Evolutionary conservation across 2,113 vertebrate species (phyloP).

Genomic region (Otis tarda): DNA sequence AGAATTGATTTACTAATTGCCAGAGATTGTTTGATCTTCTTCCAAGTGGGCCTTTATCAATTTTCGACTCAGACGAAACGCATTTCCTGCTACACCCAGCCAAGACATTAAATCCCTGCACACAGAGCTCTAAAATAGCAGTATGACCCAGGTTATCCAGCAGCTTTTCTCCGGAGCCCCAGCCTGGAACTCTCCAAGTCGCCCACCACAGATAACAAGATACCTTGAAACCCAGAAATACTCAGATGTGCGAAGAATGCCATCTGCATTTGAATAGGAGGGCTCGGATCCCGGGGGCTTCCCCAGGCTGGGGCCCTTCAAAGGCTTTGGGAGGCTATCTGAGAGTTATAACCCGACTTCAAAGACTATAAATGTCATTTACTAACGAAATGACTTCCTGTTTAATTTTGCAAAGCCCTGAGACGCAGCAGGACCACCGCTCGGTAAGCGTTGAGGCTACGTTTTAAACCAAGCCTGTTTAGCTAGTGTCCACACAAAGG

Average conservation of each 20-base stretch:
- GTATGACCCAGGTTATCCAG: neutral
- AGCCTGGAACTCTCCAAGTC: neutral
- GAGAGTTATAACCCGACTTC: neutral
- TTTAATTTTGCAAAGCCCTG: neutral
- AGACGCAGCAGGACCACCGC: neutral
- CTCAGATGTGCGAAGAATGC: neutral
- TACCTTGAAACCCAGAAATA: neutral
- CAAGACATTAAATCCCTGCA: neutral
- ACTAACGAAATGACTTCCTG: neutral
- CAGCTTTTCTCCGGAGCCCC: neutral
- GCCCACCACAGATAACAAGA: neutral
- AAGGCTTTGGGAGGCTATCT: constrained; percentile 29
- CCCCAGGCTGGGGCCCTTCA: neutral
- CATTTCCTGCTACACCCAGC: neutral
- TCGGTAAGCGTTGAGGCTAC: rapidly evolving
- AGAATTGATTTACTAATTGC: neutral
- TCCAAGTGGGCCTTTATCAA: neutral
- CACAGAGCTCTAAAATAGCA: neutral
- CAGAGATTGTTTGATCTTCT: neutral
- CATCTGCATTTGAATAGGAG: constrained; percentile 47
- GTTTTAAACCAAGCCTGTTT: neutral
- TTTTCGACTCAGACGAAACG: neutral
- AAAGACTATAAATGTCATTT: neutral
- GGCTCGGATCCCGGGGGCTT: neutral
- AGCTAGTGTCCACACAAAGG: too few species aligned